Evolutionary conservation across 2,888 invertebrate genomes (phyloP).

Genomic region (Parasteatoda lunata): DNA sequence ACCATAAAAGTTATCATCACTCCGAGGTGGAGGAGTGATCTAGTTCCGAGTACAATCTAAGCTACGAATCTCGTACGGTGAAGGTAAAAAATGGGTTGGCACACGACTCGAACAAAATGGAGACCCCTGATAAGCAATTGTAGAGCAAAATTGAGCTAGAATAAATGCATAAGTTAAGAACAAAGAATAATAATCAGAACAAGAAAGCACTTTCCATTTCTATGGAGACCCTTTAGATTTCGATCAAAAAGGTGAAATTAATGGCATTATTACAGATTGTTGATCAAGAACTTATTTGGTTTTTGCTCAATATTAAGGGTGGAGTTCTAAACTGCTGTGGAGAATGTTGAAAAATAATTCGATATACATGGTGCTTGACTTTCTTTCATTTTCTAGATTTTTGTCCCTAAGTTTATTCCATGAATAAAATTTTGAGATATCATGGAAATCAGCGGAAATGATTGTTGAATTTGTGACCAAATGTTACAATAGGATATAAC

Average conservation of each 20-base stretch:
- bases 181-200: slow-evolving; percentile 53
- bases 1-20: slow-evolving; percentile 11
- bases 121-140: slow-evolving; percentile 43
- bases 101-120: slow-evolving; percentile 58
- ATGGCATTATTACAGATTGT: slow-evolving; percentile 33
- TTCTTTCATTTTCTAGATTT: too few relatives aligned
- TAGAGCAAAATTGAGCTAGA: slow-evolving; percentile 10
- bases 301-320: slow-evolving; percentile 19
- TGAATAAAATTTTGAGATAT: too few relatives aligned
- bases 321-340: slow-evolving; percentile 7
- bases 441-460: too few relatives aligned
- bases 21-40: slow-evolving; percentile 24
- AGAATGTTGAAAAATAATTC: too few relatives aligned
- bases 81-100: slow-evolving; percentile 29
- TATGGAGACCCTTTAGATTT: slow-evolving; percentile 37
- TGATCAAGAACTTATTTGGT: neutral
- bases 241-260: slow-evolving; percentile 27
- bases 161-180: slow-evolving; percentile 18
- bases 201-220: slow-evolving; percentile 35
- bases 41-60: slow-evolving; percentile 34
- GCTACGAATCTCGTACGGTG: slow-evolving; percentile 15
- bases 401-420: too few relatives aligned
- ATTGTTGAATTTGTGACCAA: too few relatives aligned
- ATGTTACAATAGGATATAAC: too few relatives aligned
- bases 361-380: too few relatives aligned